phyloP scores from a whole-genome alignment of 2,888 invertebrate genomes.

The Synergus umbraculus region DNA sequence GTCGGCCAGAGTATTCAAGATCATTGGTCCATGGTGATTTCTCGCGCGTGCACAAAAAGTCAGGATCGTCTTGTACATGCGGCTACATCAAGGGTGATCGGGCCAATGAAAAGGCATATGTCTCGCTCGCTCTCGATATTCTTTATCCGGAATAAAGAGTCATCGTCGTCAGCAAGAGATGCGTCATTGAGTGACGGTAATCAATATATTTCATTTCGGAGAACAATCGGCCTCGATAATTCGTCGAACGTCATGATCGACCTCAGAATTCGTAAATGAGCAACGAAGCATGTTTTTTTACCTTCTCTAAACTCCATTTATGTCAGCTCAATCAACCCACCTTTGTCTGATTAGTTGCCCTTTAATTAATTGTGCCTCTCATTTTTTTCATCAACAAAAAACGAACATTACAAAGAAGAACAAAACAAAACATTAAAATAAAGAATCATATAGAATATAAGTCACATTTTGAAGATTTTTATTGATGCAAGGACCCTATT shows the following conservation, averaged over 20 bases:
- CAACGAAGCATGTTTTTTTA: slow-evolving; percentile 13
- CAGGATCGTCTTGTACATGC: slow-evolving; percentile 28
- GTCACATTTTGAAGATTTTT: too few species aligned
- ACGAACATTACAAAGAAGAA: neutral
- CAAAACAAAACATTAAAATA: too few species aligned
- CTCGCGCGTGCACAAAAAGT: slow-evolving; percentile 43
- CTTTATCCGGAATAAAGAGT: slow-evolving; percentile 45
- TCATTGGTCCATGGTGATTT: slow-evolving; percentile 49
- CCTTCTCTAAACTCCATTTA: slow-evolving; percentile 13
- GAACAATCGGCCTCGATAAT: slow-evolving; percentile 47
- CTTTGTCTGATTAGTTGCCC: slow-evolving; percentile 20
- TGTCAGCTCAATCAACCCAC: slow-evolving; percentile 9
- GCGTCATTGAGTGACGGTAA: slow-evolving; percentile 45
- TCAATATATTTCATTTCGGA: slow-evolving; percentile 49
- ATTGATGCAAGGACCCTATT: too few species aligned
- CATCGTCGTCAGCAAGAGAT: slow-evolving; percentile 52
- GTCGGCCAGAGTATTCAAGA: slow-evolving; percentile 41
- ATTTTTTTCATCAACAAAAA: neutral
- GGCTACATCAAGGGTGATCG: slow-evolving; percentile 53
- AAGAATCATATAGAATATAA: too few species aligned
- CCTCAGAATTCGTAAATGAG: slow-evolving; percentile 18
- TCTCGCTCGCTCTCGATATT: slow-evolving; percentile 41
- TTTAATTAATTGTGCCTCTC: slow-evolving; percentile 4
- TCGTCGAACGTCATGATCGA: slow-evolving; percentile 41
- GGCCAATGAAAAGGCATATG: slow-evolving; percentile 38